These are phyloP conservation scores for Leucophenga montana DNA, from an alignment of 2,888 invertebrate species.

Conservation along the genomic window DNA sequence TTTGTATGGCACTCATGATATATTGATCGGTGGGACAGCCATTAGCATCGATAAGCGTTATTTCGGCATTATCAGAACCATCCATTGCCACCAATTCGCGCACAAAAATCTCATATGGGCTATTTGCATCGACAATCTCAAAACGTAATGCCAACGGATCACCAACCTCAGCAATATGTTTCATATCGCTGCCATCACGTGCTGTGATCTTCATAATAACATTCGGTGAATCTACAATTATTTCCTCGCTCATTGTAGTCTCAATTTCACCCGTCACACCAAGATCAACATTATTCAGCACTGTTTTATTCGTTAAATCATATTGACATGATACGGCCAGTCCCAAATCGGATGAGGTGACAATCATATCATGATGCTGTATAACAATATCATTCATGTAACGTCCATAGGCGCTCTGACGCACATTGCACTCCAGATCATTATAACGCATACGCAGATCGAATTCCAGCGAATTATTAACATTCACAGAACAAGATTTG, in stretches of 20 bases:
- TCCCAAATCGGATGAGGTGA: slow-evolving; percentile 93
- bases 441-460: slow-evolving; percentile 93
- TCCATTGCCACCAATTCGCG: slow-evolving; percentile 95
- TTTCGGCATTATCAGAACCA: slow-evolving; percentile 93
- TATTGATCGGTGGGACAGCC: slow-evolving; percentile 95
- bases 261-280: slow-evolving; percentile 90
- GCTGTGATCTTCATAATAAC: slow-evolving; percentile 94
- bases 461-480: slow-evolving; percentile 89
- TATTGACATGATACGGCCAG: slow-evolving; percentile 94
- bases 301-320: slow-evolving; percentile 93
- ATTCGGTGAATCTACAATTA: slow-evolving; percentile 93
- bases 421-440: slow-evolving; percentile 92
- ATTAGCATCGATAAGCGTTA: slow-evolving; percentile 90
- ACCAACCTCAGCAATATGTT: slow-evolving; percentile 91
- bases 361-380: slow-evolving; percentile 95
- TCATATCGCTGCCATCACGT: slow-evolving; percentile 86
- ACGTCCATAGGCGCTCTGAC: slow-evolving; percentile 86
- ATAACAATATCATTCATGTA: slow-evolving; percentile 93
- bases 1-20: slow-evolving; percentile 95
- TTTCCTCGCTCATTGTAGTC: slow-evolving; percentile 89
- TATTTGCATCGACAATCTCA: slow-evolving; percentile 92
- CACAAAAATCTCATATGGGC: slow-evolving; percentile 95
- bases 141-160: slow-evolving; percentile 92
- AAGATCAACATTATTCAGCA: slow-evolving; percentile 91
- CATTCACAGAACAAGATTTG: slow-evolving; percentile 91